Evolutionary conservation across 1,140 invertebrate species (phyloP), one percentile per base, ranked within the genome.

Genomic region (Drusus annulatus): DNA sequence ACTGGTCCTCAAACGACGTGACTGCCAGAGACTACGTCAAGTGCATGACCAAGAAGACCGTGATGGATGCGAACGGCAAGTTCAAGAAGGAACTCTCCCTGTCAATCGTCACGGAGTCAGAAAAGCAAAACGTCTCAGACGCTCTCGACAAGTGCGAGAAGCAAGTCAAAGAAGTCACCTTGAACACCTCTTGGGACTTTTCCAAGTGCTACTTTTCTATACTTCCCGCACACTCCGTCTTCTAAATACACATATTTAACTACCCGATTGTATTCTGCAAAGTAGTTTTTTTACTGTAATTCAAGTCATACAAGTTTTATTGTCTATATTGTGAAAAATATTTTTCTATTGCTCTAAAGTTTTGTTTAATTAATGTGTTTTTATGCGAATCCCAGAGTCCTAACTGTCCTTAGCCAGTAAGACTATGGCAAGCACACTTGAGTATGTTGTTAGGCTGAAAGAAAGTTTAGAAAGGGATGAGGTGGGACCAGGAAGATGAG

Each of bases 91-190:
- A 65, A 16, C 28, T 65, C 28, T 15, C 62, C 3, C 1, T n/a
- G 16, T 13, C 16, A 23, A 28, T 2, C 10, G 62, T 65, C 13
- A 28, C 23, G 1, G 62, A n/a, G 13, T 16, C 25, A 5, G 62
- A 65, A 3, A 65, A 65, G 23, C 23, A 31, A 3, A 65, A 17
- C 16, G 62, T 36, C 25, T 23, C 19, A 17, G 28, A 28, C 13
- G 15, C 23, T 15, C 16, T 65, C 6, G 62, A 65, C n/a, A 65
- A 65, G 25, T 65, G 62, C n/a, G 62, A 65, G 25, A 28, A 65
- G 16, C 13, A 16, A 3, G 62, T 65, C n/a, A 28, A 28, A 36
- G 28, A 8, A 13, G 62, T 65, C 10, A 65, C 23, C 62, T 15
- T 25, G 19, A 28, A 65, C 3, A 65, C 62, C 0, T 25, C 62